Base-by-base conservation (phyloP, 2,113 vertebrate species). In the Hystrix brachyura region DNA sequence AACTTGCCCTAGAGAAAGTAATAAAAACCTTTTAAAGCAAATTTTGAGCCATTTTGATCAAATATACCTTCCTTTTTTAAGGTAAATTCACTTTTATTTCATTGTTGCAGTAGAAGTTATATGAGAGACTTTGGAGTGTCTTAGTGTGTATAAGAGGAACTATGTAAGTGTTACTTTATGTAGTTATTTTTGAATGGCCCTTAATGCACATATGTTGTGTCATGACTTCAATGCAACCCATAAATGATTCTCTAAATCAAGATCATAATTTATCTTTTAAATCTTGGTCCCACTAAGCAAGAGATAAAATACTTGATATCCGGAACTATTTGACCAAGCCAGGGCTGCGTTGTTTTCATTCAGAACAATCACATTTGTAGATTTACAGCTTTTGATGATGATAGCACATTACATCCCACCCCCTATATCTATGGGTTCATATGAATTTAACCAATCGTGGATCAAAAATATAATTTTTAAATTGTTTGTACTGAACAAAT, bases 271-370 rank as follows among this genome's bases (percentile, higher is more conserved):
- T 71, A 2, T 51, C 21, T 74, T 65, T 72, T 88, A 67, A 84
- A 9, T 83, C 18, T 76, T 1, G 3, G 29, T 81, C 34, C 12
- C 34, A 76, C 19, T 62, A 65, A 62, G n/a, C 32, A 87, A 88
- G 57, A 89, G 59, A 43, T 90, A 86, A 46, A 90, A 96, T 15
- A 59, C 27, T 60, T 76, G 5, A 1, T 84, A 84, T n/a, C 10
- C 65, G 92, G 29, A 82, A n/a, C 65, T 76, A 29, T 83, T 89
- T 86, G 67, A 91, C 38, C 72, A 97, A 85, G 91, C 72, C n/a
- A 64, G 74, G 57, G 84, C 11, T 51, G 5, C 55, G 2, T 87
- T 94, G 32, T 93, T 87, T 71, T 32, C 65, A 78, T 53, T 69
- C 79, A 92, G 46, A 90, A 60, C 14, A 79, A 65, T 67, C 57